Conservation (phyloP, 2,888 invertebrate genomes). For the Caenorhabditis wallacei region DNA sequence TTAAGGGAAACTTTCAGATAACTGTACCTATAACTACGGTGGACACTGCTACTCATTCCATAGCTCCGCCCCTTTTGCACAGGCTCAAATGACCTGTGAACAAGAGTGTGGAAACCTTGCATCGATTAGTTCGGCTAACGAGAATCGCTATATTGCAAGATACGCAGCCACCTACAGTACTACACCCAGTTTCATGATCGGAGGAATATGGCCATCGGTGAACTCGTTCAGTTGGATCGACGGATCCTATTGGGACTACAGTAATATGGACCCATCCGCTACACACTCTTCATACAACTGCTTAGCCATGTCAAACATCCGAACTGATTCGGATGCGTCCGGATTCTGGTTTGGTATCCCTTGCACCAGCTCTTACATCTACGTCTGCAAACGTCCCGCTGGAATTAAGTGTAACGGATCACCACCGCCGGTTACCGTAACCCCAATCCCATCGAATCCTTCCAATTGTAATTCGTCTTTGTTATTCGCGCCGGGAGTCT, state of each 20-base stretch:
- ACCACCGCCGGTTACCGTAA: slow-evolving; percentile 1
- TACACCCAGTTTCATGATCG: neutral
- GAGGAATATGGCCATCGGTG: neutral
- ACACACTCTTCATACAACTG: neutral
- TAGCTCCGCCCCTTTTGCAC: neutral
- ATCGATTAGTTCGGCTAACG: slow-evolving; percentile 6
- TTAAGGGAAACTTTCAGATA: neutral
- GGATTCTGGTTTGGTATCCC: slow-evolving; percentile 9
- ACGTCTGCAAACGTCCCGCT: slow-evolving; percentile 13
- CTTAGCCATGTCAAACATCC: neutral
- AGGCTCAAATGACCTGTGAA: slow-evolving; percentile 13
- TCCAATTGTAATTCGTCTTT: slow-evolving; percentile 4
- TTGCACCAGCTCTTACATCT: neutral
- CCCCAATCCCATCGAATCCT: slow-evolving; percentile 5
- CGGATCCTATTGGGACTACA: slow-evolving; percentile 6
- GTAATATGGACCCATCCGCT: neutral
- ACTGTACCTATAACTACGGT: slow-evolving; percentile 5
- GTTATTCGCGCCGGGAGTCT: slow-evolving; percentile 9
- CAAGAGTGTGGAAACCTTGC: slow-evolving; percentile 2
- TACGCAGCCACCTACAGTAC: neutral
- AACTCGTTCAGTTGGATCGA: slow-evolving; percentile 12
- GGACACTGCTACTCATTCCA: neutral
- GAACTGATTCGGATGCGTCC: neutral
- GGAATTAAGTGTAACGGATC: neutral
- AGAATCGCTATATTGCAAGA: slow-evolving; percentile 1